These are phyloP conservation scores for Gallinago nigripennis DNA, from an alignment of 2,797 vertebrate genomes.

Conservation along the genomic window DNA sequence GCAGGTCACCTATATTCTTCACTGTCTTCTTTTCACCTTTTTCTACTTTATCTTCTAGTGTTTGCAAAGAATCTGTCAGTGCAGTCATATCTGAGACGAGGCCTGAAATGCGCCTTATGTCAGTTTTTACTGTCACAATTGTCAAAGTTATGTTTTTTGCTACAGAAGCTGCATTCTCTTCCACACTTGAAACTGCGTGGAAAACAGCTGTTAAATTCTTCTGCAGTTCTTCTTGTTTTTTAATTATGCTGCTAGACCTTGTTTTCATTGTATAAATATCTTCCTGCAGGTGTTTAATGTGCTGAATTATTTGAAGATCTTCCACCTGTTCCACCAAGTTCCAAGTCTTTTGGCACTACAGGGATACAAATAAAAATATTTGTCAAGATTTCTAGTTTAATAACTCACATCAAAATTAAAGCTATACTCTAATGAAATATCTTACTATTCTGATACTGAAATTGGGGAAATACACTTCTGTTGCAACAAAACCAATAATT, in stretches of 20 bases:
- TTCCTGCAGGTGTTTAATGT: constrained; percentile 79
- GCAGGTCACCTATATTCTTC: constrained; percentile 85
- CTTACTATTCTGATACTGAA: background rate
- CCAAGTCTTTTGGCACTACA: constrained; percentile 84
- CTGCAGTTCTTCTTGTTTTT: constrained; percentile 78
- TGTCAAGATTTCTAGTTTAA: constrained; percentile 31
- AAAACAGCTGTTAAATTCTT: constrained; percentile 79
- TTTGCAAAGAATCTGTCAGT: constrained; percentile 79
- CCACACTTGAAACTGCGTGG: constrained; percentile 77
- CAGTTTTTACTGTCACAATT: constrained; percentile 87
- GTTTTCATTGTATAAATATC: constrained; percentile 81
- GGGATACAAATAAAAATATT: constrained; percentile 60
- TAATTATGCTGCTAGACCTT: constrained; percentile 75
- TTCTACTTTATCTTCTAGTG: constrained; percentile 83
- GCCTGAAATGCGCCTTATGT: constrained; percentile 91
- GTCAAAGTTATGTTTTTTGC: constrained; percentile 81
- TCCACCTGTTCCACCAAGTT: constrained; percentile 77
- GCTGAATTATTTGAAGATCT: constrained; percentile 70
- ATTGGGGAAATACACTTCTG: background rate
- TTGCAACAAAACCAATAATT: background rate
- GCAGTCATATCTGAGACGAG: constrained; percentile 83
- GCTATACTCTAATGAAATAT: background rate
- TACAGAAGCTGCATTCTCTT: constrained; percentile 79
- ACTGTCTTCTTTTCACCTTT: constrained; percentile 83
- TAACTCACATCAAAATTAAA: background rate